These are phyloP conservation scores for Nycticorax nycticorax DNA, from an alignment of 2,113 vertebrate species.

Conservation along the genomic window DNA sequence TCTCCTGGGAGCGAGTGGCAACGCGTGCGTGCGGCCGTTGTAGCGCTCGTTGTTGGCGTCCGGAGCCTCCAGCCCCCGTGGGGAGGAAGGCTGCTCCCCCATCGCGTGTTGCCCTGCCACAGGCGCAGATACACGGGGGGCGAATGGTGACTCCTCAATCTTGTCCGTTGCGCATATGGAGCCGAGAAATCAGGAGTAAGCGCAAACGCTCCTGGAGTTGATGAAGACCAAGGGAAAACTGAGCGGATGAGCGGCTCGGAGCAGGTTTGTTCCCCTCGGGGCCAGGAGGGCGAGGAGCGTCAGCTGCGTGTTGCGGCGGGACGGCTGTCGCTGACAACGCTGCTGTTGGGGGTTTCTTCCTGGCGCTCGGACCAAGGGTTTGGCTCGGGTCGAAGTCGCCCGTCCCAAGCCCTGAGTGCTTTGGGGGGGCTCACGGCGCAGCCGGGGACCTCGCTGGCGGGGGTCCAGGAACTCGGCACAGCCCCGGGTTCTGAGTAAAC, in stretches of 20 bases:
- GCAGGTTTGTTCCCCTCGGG: background rate
- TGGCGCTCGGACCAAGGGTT: accelerated
- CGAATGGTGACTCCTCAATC: background rate
- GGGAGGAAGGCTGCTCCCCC: constrained; percentile 22
- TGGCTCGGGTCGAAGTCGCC: accelerated
- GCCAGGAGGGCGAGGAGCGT: too few relatives aligned
- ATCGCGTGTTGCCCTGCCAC: background rate
- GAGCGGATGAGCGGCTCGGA: accelerated
- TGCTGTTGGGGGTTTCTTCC: background rate
- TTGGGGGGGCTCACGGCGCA: background rate
- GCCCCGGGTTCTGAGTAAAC: background rate
- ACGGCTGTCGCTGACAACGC: background rate
- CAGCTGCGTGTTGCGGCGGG: too few relatives aligned
- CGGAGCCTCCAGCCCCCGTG: background rate
- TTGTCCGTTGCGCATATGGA: background rate
- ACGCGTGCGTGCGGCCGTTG: background rate
- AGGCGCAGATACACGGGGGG: background rate
- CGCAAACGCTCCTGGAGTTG: background rate
- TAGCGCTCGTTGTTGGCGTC: background rate
- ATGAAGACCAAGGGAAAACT: background rate
- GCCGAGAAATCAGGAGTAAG: background rate
- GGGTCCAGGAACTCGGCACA: background rate
- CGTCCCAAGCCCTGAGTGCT: accelerated
- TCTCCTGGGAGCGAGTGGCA: background rate
- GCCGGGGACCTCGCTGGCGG: background rate